Evolutionary conservation across 64 coral and sea anemone genomes (phyloP).

Genomic region (Stichodactyla mertensii): DNA sequence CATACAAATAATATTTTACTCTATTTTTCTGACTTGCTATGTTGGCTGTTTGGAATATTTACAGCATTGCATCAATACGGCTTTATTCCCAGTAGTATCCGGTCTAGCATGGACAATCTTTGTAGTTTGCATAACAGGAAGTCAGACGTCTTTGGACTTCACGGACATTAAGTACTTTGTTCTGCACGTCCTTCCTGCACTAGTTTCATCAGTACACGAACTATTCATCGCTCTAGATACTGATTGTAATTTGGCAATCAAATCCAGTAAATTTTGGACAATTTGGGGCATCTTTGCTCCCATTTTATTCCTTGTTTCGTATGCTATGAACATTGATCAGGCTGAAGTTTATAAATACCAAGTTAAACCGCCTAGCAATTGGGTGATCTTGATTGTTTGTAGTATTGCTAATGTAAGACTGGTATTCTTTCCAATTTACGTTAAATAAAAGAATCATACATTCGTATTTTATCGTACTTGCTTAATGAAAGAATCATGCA

Average conservation of each 20-base stretch:
- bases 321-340: too few species aligned
- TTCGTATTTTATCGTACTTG: not conserved
- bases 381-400: not conserved
- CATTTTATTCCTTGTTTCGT: too few species aligned
- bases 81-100: not conserved
- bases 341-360: too few species aligned
- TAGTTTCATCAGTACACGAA: slow-evolving; percentile 4
- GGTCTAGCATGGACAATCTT: not conserved
- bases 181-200: not conserved
- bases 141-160: not conserved
- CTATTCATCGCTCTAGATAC: not conserved
- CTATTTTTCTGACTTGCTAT: not conserved
- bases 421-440: not conserved
- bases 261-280: not conserved
- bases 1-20: not conserved
- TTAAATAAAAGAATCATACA: not conserved
- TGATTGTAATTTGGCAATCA: not conserved
- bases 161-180: not conserved
- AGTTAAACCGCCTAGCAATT: too few species aligned
- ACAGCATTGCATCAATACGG: not conserved
- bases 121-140: not conserved
- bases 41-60: not conserved
- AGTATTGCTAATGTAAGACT: slow-evolving; percentile 11
- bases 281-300: too few species aligned
- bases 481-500: too few species aligned